phyloP scores from a whole-genome alignment of 2,797 vertebrate species.

The Falco rusticolus region DNA sequence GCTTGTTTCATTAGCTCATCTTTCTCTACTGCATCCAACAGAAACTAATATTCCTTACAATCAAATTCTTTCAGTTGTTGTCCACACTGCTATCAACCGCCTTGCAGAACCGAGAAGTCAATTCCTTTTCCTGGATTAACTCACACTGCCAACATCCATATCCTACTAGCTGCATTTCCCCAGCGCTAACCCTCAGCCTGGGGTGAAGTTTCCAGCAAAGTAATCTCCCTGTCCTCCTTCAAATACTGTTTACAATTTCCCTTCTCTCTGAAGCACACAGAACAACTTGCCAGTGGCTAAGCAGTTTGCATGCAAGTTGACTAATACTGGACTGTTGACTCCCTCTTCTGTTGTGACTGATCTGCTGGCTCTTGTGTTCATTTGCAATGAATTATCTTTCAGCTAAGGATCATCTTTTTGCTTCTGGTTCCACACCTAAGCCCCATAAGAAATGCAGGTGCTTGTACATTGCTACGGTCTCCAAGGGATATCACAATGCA shows the following conservation, averaged over 20 bases:
- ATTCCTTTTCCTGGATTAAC: not conserved
- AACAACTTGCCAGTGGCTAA: not conserved
- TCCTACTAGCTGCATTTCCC: not conserved
- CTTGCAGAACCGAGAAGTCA: not conserved
- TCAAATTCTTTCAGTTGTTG: not conserved
- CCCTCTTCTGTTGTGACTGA: constrained; percentile 1
- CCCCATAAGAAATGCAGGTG: not conserved
- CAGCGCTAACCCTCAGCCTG: not conserved
- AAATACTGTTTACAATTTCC: not conserved
- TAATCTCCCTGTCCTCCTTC: not conserved
- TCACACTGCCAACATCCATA: not conserved
- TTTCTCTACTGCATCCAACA: not conserved
- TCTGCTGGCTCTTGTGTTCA: not conserved
- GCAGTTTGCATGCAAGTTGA: not conserved
- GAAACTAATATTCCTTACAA: not conserved
- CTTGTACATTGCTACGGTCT: not conserved
- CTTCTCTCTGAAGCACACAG: not conserved
- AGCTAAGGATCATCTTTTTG: not conserved
- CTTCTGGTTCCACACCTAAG: not conserved
- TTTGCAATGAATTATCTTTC: not conserved
- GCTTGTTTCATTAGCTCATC: not conserved
- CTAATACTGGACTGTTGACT: not conserved
- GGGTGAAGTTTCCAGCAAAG: not conserved
- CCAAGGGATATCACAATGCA: not conserved
- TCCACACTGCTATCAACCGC: not conserved